Evolutionary conservation across 1,140 invertebrate species (phyloP).

Genomic region (Pantala flavescens): DNA sequence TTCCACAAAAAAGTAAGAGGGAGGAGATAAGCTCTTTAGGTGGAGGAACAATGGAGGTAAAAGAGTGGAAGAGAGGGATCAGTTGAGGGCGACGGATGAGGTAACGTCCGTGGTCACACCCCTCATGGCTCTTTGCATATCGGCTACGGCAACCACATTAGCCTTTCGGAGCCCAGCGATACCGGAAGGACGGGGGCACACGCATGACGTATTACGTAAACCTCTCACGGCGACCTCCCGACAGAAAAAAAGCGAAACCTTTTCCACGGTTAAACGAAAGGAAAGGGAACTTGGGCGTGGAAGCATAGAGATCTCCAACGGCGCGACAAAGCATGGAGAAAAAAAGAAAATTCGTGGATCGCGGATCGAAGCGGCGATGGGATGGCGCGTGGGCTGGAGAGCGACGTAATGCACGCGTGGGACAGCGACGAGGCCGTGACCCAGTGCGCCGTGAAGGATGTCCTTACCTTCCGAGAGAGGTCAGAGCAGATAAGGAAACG

Average conservation of each 20-base stretch:
- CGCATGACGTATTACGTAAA: slow-evolving; percentile 6
- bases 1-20: not conserved
- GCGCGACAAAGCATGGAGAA: not conserved
- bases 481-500: not conserved
- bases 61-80: not conserved
- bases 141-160: not conserved
- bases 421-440: not conserved
- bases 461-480: not conserved
- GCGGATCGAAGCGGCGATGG: not conserved
- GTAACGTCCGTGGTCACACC: not conserved
- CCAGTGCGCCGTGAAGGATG: not conserved
- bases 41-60: not conserved
- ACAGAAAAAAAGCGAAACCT: not conserved
- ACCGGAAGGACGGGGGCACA: slow-evolving; percentile 5
- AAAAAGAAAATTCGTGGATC: not conserved
- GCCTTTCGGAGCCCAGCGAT: slow-evolving; percentile 1
- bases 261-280: not conserved
- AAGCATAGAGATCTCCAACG: too few relatives aligned
- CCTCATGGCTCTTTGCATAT: not conserved
- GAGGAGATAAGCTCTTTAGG: not conserved
- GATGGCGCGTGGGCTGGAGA: not conserved
- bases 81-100: not conserved
- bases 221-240: not conserved
- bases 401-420: not conserved
- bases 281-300: not conserved